Base-by-base conservation (phyloP, 2,888 invertebrate species). In the Heliconius ethilla region DNA sequence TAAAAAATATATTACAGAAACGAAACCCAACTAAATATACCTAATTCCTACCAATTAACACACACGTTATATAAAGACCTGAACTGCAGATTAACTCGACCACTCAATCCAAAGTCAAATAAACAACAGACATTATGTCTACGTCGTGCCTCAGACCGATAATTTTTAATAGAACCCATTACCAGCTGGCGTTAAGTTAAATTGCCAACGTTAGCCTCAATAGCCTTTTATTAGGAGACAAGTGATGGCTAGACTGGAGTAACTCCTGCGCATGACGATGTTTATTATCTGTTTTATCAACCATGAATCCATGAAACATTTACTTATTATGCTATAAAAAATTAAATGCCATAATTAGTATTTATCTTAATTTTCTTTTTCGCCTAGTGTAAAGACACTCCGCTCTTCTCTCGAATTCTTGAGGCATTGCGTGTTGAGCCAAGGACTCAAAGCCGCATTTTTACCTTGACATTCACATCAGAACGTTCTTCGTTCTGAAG, bases 91-190 rank as follows among this genome's bases (percentile, higher is more conserved):
- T 73, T 40, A 63, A 62, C 59, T 73, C 59, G 73, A 73, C n/a
- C 66, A 59, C 66, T 67, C 66, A 65, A 73, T 59, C 73, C 67
- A 18, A 59, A 63, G 62, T 73, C 40, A n/a, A 70, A 70, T 55
- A 27, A 73, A 79, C 63, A 73, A 74, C 66, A 65, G 59, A 63
- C 76, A 76, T 75, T 65, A 40, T 51, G 78, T 70, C 78, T 69
- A 72, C 76, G 76, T 76, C 74, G 76, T 78, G 77, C 74, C 74
- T 78, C 76, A 70, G 76, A 72, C 75, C 78, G 80, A 80, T 80
- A 78, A 78, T 78, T 80, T 70, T 80, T 80, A 80, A 80, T 80
- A 80, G 80, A 80, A 80, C 78, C 76, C 80, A 78, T 80, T 80
- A 80, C 78, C 65, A 66, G 70, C 40, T n/a, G 75, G 78, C 76